A percentile compares a stretch with the other conserved stretches of the same genome.
These are phyloP conservation scores for Thereva nobilitata DNA, from an alignment of 2,888 invertebrate species.

Conservation along the genomic window DNA sequence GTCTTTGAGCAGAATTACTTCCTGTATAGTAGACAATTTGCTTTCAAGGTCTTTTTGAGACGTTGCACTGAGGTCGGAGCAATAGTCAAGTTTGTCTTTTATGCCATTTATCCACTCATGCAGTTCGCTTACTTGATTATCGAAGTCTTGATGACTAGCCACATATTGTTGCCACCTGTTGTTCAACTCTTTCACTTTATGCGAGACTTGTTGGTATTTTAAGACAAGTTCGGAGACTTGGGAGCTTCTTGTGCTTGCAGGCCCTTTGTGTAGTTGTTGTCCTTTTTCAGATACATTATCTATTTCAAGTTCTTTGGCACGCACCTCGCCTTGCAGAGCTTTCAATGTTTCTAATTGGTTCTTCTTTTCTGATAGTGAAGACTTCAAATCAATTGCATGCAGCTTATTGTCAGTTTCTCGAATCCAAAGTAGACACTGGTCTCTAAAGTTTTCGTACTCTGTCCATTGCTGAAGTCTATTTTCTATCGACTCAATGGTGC, in stretches of 20 bases:
- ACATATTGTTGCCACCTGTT: conserved; percentile 93
- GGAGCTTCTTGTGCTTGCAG: conserved; percentile 73
- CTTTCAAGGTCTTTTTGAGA: conserved; percentile 85
- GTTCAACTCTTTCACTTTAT: conserved; percentile 88
- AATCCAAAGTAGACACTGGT: conserved; percentile 84
- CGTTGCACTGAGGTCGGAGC: conserved; percentile 78
- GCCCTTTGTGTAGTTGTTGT: conserved; percentile 78
- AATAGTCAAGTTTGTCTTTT: conserved; percentile 82
- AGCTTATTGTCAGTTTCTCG: conserved; percentile 84
- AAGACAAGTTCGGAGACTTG: conserved; percentile 89
- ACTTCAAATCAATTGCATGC: conserved; percentile 84
- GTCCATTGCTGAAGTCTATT: conserved; percentile 87
- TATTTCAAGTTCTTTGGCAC: conserved; percentile 89
- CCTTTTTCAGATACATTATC: conserved; percentile 91
- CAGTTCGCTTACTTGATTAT: conserved; percentile 77
- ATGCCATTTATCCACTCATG: conserved; percentile 83
- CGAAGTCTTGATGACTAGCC: conserved; percentile 83
- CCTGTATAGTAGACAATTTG: conserved; percentile 82
- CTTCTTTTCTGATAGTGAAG: conserved; percentile 80
- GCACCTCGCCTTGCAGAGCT: conserved; percentile 81
- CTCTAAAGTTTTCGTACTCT: conserved; percentile 85
- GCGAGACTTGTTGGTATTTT: conserved; percentile 87
- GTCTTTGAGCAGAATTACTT: conserved; percentile 86
- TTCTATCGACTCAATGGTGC: conserved; percentile 79
- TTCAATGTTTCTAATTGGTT: conserved; percentile 80